Conservation (phyloP, 2,888 invertebrate species). For the Scelioninae gen. 2 region DNA sequence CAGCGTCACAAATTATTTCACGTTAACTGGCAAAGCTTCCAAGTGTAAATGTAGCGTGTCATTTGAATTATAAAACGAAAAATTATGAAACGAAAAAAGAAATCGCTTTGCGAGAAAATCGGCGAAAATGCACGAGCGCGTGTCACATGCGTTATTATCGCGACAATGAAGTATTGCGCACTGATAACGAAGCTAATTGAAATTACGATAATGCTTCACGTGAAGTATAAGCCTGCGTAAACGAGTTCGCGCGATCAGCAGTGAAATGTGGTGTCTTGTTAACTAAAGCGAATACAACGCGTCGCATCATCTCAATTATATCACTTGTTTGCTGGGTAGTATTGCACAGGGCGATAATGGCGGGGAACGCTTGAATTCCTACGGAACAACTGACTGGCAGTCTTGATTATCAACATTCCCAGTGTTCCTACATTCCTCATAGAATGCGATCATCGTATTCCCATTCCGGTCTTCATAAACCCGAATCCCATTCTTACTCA, state of each 20-base stretch:
- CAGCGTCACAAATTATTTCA: too few relatives aligned
- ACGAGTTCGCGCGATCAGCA: constrained; percentile 22
- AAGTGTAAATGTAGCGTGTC: too few relatives aligned
- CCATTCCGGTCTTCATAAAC: constrained; percentile 38
- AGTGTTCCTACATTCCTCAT: constrained; percentile 45
- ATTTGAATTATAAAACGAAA: background rate
- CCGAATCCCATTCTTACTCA: constrained; percentile 39
- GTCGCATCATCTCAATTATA: constrained; percentile 37
- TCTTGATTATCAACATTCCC: constrained; percentile 52
- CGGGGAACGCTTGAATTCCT: constrained; percentile 36
- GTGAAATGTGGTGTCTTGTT: constrained; percentile 41
- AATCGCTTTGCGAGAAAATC: background rate
- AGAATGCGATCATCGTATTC: constrained; percentile 35
- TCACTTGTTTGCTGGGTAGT: constrained; percentile 31
- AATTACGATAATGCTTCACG: background rate
- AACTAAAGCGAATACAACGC: constrained; percentile 29
- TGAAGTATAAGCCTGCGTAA: constrained; percentile 1
- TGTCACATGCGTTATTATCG: constrained; percentile 1
- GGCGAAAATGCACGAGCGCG: background rate
- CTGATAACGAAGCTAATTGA: constrained; percentile 27
- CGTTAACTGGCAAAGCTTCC: background rate
- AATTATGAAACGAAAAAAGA: background rate
- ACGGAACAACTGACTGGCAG: constrained; percentile 42
- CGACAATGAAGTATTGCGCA: constrained; percentile 7
- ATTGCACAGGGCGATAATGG: constrained; percentile 34